Conservation (phyloP, 2,797 vertebrate genomes). For the Atherinosoma microstoma region DNA sequence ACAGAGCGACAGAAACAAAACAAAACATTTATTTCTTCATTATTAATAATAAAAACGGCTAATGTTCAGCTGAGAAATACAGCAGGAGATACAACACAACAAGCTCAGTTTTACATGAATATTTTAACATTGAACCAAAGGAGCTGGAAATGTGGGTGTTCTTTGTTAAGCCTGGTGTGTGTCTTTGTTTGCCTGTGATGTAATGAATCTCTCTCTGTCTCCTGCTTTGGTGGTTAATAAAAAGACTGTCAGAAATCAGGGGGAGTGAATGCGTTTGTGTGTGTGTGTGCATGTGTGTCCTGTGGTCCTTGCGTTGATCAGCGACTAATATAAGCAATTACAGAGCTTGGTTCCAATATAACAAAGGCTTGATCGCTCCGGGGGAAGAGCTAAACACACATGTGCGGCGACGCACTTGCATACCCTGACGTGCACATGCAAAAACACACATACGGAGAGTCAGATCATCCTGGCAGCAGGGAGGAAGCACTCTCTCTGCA, state of each 20-base stretch:
- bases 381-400: slow-evolving; percentile 77
- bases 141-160: slow-evolving; percentile 71
- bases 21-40: slow-evolving; percentile 41
- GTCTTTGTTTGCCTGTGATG: slow-evolving; percentile 79
- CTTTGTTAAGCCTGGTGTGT: slow-evolving; percentile 72
- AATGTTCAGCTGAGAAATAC: slow-evolving; percentile 32
- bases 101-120: slow-evolving; percentile 58
- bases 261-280: slow-evolving; percentile 75
- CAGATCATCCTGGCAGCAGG: slow-evolving; percentile 73
- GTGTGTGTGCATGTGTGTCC: slow-evolving; percentile 80
- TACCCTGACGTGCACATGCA: slow-evolving; percentile 20
- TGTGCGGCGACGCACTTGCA: not conserved
- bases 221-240: slow-evolving; percentile 86
- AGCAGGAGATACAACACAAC: slow-evolving; percentile 36
- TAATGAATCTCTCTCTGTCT: slow-evolving; percentile 88
- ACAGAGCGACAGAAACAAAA: slow-evolving; percentile 38
- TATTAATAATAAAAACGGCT: slow-evolving; percentile 53
- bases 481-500: slow-evolving; percentile 77
- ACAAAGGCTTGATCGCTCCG: slow-evolving; percentile 86
- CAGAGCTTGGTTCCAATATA: slow-evolving; percentile 90
- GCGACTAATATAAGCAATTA: slow-evolving; percentile 92
- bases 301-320: slow-evolving; percentile 85
- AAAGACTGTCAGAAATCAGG: slow-evolving; percentile 86
- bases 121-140: slow-evolving; percentile 72
- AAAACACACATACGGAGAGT: slow-evolving; percentile 45